Evolutionary conservation across 2,888 invertebrate species (phyloP), one percentile per base, ranked within the genome.

Genomic region (Tinea pellionella): DNA sequence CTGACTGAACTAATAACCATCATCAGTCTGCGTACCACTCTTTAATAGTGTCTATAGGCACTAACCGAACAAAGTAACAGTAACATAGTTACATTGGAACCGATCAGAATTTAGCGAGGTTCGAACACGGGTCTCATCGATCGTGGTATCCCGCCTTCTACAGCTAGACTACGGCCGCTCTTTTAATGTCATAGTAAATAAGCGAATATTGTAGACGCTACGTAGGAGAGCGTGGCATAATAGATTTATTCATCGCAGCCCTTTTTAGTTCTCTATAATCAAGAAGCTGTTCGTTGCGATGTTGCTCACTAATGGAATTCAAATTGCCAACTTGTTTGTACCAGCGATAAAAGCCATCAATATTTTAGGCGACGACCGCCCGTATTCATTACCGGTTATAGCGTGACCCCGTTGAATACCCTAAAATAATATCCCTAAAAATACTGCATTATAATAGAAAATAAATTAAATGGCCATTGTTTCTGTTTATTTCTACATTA

Each of bases 251-350:
- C 47, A 15, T 16, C 47, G 15, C 47, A 15, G 47, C 47, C 47
- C 47, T 47, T 47, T 37, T 47, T 47, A n/a, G 47, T n/a, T 16
- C 12, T 47, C 47, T 47, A 47, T 47, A 47, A 47, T 47, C 47
- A 47, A 47, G 47, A n/a, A 13, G 47, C 47, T 16, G 16, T 15
- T 47, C 13, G 15, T 47, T 15, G 15, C 13, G 15, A 16, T 32
- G 30, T 19, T 57, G 19, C 6, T 7, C 30, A 18, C 53, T 57
- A 57, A 57, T 57, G 57, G 57, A 57, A 37, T 53, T 19, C 75
- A 77, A 80, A 80, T 79, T 72, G 72, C 70, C 73, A 69, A 73
- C 77, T 79, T 75, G 73, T 71, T 75, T 76, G 73, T 75, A 73
- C 73, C 69, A 24, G 9, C 18, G 19, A 71, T 74, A 72, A 70